Conservation (phyloP, 2,797 vertebrate species). For the Helarctos malayanus region DNA sequence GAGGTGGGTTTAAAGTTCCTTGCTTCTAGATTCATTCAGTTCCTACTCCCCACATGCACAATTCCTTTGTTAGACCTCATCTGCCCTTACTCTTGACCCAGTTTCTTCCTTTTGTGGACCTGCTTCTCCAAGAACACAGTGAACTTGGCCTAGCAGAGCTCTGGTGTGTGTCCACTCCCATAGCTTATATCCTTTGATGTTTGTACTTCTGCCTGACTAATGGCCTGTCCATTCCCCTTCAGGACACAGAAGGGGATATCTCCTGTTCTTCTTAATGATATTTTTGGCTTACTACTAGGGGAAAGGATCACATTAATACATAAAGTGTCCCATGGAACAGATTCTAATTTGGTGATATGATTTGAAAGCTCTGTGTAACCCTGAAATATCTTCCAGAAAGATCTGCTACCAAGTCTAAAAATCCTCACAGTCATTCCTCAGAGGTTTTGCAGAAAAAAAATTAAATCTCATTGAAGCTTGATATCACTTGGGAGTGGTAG, state of each 20-base stretch:
- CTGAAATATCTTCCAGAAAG: constrained; percentile 61
- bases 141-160: constrained; percentile 69
- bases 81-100: constrained; percentile 23
- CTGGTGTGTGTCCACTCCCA: constrained; percentile 60
- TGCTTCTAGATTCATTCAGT: not conserved
- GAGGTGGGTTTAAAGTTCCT: not conserved
- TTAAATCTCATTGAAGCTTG: not conserved
- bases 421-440: not conserved
- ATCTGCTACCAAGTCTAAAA: constrained; percentile 43
- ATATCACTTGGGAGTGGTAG: not conserved
- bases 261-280: constrained; percentile 70
- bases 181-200: constrained; percentile 71
- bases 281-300: constrained; percentile 62
- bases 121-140: constrained; percentile 73
- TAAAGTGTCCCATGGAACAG: not conserved
- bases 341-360: constrained; percentile 50
- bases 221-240: constrained; percentile 58
- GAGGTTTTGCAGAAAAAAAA: constrained; percentile 14
- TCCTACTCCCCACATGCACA: not conserved
- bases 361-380: constrained; percentile 26
- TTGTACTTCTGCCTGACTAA: constrained; percentile 55
- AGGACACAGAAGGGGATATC: constrained; percentile 51
- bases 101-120: constrained; percentile 42
- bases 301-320: constrained; percentile 59
- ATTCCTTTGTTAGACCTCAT: constrained; percentile 26